Evolutionary conservation across 2,113 vertebrate species (phyloP).

Genomic region (Notothenia coriiceps): DNA sequence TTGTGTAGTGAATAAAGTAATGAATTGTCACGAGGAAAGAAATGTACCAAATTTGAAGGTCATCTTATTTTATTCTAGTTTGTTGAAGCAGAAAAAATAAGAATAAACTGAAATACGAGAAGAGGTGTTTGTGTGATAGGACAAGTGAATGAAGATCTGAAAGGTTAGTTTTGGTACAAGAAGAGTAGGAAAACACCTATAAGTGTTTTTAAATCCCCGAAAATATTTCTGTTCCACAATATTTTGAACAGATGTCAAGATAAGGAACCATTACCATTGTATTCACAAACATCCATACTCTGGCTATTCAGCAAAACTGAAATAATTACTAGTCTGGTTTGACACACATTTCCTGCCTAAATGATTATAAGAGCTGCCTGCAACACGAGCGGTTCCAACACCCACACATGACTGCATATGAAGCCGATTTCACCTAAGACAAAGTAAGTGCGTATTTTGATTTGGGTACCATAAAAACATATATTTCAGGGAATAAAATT

Average conservation of each 20-base stretch:
- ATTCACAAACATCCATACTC: conserved; percentile 1
- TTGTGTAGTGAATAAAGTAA: background rate
- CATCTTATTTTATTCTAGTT: background rate
- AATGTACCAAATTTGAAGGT: background rate
- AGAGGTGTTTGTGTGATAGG: background rate
- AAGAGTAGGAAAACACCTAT: background rate
- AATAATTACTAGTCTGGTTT: background rate
- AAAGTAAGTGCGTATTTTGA: background rate
- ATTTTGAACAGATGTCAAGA: background rate
- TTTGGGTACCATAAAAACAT: background rate
- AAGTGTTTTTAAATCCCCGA: background rate
- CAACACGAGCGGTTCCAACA: conserved; percentile 17
- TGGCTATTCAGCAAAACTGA: conserved; percentile 11
- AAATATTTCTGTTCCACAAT: background rate
- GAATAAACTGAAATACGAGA: background rate
- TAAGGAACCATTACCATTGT: background rate
- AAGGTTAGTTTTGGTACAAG: conserved; percentile 1
- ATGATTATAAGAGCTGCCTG: conserved; percentile 9
- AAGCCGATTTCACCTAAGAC: conserved; percentile 11
- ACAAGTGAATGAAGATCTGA: background rate
- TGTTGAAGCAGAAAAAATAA: background rate
- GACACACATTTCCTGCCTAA: conserved; percentile 9
- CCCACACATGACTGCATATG: conserved; percentile 21
- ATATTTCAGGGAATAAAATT: background rate
- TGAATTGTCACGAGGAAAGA: background rate